phyloP scores from a whole-genome alignment of 2,113 vertebrate genomes.

The Sturnira hondurensis region DNA sequence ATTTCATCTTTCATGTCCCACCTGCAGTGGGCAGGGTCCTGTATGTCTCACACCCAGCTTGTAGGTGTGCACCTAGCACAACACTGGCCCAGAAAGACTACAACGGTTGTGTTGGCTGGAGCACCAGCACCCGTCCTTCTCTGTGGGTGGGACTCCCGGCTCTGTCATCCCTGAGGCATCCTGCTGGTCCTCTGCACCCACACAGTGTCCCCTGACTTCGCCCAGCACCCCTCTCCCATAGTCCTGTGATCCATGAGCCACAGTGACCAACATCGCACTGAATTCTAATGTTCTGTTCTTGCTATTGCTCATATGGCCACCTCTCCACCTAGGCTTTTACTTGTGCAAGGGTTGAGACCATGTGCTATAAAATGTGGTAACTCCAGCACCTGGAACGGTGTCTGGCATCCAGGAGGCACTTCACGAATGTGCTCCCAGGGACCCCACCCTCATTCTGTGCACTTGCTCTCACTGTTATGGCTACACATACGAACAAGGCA shows the following conservation, averaged over 20 bases:
- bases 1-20: neutral
- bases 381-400: neutral
- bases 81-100: neutral
- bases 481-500: accelerated
- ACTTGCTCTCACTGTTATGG: neutral
- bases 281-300: neutral
- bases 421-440: neutral
- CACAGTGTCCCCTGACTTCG: neutral
- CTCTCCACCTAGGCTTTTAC: neutral
- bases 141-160: neutral
- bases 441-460: neutral
- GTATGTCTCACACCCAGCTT: neutral
- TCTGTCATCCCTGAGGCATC: neutral
- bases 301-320: neutral
- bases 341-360: accelerated
- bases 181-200: neutral
- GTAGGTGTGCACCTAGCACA: neutral
- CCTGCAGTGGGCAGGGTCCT: neutral
- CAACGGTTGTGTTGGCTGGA: too few relatives aligned
- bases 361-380: neutral
- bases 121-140: neutral
- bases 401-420: neutral
- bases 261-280: accelerated
- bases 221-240: neutral
- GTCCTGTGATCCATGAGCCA: neutral